Percentiles rank a stretch among this genome's conserved stretches.
Evolutionary conservation across 1,140 invertebrate species (phyloP).

Genomic region (silkworm (Bombyx mori)): DNA sequence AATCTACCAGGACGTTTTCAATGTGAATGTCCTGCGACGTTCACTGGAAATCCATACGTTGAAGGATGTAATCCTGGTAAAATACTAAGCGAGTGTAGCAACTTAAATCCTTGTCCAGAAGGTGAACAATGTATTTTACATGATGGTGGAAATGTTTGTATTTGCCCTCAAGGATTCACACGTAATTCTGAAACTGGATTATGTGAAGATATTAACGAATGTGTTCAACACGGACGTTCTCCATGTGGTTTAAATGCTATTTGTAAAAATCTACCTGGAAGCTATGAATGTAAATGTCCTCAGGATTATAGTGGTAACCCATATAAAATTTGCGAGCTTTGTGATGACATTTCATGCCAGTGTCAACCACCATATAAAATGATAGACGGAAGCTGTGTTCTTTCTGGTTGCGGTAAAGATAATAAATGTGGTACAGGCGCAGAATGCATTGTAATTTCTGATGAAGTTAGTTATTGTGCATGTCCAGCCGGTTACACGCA

Average conservation of each 20-base stretch:
- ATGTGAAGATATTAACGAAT: constrained; percentile 92
- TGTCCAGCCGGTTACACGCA: constrained; percentile 87
- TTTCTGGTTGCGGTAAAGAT: constrained; percentile 84
- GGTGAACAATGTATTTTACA: constrained; percentile 89
- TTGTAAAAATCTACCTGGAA: constrained; percentile 94
- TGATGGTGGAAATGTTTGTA: constrained; percentile 85
- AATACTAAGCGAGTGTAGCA: constrained; percentile 77
- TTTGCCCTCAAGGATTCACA: constrained; percentile 87
- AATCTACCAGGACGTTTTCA: constrained; percentile 89
- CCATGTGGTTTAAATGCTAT: constrained; percentile 89
- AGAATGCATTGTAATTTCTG: constrained; percentile 89
- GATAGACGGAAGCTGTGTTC: constrained; percentile 84
- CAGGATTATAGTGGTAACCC: constrained; percentile 90
- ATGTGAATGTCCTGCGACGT: constrained; percentile 89
- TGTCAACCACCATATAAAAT: constrained; percentile 90
- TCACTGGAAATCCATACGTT: constrained; percentile 78
- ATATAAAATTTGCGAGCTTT: constrained; percentile 87
- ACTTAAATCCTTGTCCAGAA: constrained; percentile 81
- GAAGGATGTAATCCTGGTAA: constrained; percentile 79
- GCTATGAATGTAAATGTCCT: constrained; percentile 93
- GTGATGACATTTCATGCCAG: constrained; percentile 85
- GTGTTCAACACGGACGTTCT: constrained; percentile 80
- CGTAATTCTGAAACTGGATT: constrained; percentile 79
- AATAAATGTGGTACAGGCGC: constrained; percentile 85
- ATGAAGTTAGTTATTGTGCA: constrained; percentile 91